phyloP scores from a whole-genome alignment of 2,113 vertebrate genomes.

The Paraplagusia blochii region DNA sequence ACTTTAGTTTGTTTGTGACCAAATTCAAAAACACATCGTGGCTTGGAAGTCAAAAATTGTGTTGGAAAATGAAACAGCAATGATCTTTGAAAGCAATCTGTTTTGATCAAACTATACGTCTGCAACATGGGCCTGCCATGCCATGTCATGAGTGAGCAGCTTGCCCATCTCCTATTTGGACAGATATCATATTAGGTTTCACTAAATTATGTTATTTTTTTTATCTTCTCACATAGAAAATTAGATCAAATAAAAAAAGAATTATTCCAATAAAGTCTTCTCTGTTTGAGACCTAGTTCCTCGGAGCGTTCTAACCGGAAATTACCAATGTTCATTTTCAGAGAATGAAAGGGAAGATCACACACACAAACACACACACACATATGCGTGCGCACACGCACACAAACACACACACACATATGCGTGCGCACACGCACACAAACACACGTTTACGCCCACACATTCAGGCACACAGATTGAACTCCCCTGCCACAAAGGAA shows the following conservation, averaged over 20 bases:
- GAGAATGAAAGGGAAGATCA: conserved; percentile 2
- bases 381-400: background rate
- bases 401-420: conserved; percentile 13
- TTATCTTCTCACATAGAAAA: too few species aligned
- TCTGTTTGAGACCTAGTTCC: conserved; percentile 1
- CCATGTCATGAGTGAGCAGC: too few species aligned
- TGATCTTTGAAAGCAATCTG: too few species aligned
- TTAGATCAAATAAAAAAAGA: background rate
- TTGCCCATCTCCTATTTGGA: too few species aligned
- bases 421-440: too few species aligned
- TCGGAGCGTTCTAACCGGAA: conserved; percentile 6
- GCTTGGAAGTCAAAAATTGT: too few species aligned
- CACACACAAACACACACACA: conserved; percentile 14
- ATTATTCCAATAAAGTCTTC: background rate
- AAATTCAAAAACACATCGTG: too few species aligned
- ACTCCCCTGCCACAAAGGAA: conserved; percentile 61
- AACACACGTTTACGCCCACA: conserved; percentile 4
- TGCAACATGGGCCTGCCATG: too few species aligned
- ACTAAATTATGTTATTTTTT: background rate
- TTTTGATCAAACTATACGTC: too few species aligned
- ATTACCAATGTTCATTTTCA: conserved; percentile 12
- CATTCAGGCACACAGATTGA: conserved; percentile 33
- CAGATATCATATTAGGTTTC: background rate
- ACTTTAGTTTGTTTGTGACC: too few species aligned
- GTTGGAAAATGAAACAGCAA: too few species aligned